A percentile compares a stretch with the other conserved stretches of the same genome.
Conservation (phyloP, 37 sponge, comb jelly and placozoan genomes). For the Ephydatia muelleri region DNA sequence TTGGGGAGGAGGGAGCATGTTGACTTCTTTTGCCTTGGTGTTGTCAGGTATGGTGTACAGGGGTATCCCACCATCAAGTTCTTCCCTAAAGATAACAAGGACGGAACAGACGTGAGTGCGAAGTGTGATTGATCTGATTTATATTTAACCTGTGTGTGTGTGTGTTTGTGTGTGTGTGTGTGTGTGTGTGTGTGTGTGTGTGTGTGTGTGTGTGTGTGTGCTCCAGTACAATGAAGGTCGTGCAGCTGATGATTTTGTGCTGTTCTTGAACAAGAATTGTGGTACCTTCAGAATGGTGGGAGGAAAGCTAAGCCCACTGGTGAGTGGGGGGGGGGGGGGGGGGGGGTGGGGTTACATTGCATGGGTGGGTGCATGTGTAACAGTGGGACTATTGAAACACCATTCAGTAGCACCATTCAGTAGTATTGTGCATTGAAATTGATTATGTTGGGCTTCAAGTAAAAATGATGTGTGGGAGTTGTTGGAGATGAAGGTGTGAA, state of each 20-base stretch:
- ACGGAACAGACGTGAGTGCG: slow-evolving; percentile 80
- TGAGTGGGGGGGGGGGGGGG: background rate
- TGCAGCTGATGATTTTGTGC: slow-evolving; percentile 60
- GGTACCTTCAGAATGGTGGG: slow-evolving; percentile 64
- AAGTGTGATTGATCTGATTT: background rate
- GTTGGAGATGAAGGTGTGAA: too few relatives aligned
- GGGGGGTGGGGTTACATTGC: background rate
- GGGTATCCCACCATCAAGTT: slow-evolving; percentile 98
- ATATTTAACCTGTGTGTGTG: slow-evolving; percentile 1
- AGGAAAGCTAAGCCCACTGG: slow-evolving; percentile 67
- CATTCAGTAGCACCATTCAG: too few relatives aligned
- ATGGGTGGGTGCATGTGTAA: slow-evolving; percentile 7
- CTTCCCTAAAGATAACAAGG: slow-evolving; percentile 92
- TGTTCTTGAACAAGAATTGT: slow-evolving; percentile 85
- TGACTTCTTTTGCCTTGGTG: background rate
- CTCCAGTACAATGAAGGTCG: slow-evolving; percentile 81
- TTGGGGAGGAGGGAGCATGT: too few relatives aligned
- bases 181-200: slow-evolving; percentile 19
- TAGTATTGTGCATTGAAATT: too few relatives aligned
- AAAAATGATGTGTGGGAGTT: too few relatives aligned
- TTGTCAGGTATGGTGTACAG: slow-evolving; percentile 70
- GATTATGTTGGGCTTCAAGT: too few relatives aligned
- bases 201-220: slow-evolving; percentile 8
- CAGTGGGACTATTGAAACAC: background rate
- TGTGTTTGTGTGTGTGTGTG: slow-evolving; percentile 14